Evolutionary conservation across 2,113 vertebrate species (phyloP), one percentile per base, ranked within the genome.

Genomic region (Malaclemys terrapin): DNA sequence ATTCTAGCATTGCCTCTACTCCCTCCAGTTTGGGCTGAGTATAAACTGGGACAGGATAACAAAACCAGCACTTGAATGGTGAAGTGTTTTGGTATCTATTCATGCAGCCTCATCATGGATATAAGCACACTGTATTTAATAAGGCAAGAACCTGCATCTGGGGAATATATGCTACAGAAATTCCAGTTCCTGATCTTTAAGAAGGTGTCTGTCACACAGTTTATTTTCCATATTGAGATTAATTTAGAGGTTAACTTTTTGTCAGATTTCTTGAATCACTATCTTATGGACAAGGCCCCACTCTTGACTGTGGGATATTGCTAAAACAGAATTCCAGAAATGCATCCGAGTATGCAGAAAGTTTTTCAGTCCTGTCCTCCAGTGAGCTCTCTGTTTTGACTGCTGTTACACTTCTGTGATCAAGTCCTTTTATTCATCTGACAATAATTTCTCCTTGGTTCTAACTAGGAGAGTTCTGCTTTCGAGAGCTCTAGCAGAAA

Each of bases 151-250:
- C 42, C 53, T 9, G 14, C 29, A 42, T 79, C 13, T 78, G 42
- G 35, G 16, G 16, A 87, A 25, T 24, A 31, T 91, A 4, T 91
- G 81, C 53, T 90, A 87, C 8, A 89, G 80, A 84, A 96, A 29
- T 76, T 80, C 2, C 75, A 59, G n/a, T 81, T 96, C 76, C 52
- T 92, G 62, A 59, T 82, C 29, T 12, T 91, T 45, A 89, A 85
- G 14, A 29, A 17, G 89, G 56, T 47, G 24, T 88, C 92, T 89
- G 14, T 86, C 35, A 93, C 38, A 35, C 79, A 42, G 22, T 82
- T 94, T 88, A 42, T 91, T 96, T 93, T 95, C 92, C 38, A 62
- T 95, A 75, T 27, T 89, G 90, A 93, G 96, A 93, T 89, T 89
- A 82, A 93, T 95, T 83, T 79, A 49, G 14, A 78, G 1, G 31